Evolutionary conservation across 2,888 invertebrate genomes (phyloP), one percentile per base, ranked within the genome.

Genomic region (Dolichomitus sp.): DNA sequence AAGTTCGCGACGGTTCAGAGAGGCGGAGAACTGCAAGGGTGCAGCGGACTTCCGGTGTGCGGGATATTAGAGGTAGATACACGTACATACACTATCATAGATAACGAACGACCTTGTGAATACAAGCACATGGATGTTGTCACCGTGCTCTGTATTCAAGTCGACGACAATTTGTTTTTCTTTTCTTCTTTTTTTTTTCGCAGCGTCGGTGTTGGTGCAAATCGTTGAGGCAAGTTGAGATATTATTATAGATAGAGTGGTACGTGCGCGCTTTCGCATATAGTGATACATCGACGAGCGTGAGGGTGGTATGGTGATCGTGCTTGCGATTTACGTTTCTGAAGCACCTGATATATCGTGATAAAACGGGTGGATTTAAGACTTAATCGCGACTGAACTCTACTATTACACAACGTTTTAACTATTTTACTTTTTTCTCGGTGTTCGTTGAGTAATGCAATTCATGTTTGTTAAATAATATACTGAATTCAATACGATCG

Each of bases 41-140:
- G 79, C 80, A 74, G 69, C 63, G 63, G 69, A 74, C 73, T 83
- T 83, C 80, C 80, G 83, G 80, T 77, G 77, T 72, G 69, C 42
- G 69, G 63, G 73, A 59, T 70, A 80, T 76, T 68, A 73, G 48
- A 77, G 33, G 17, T 57, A 45, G 48, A n/a, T 30, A 70, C 48
- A 69, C 52, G 61, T 37, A 33, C 42, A 54, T 40, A 48, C 63
- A 11, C 14, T 14, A 37, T 0, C 30, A 42, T 37, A 23, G 54
- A 52, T 45, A 77, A 77, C 69, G 78, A 73, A 83, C 85, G 89
- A 87, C 86, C 88, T 88, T 90, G 88, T 86, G 86, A 88, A 88
- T 80, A 72, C 68, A 74, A 78, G 79, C 85, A 87, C 80, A 77
- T 88, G 87, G 81, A 54, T 45, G n/a, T 54, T 17, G 9, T 52